Evolutionary conservation across 2,888 invertebrate species (phyloP).

Genomic region (Sarcophaga carnaria): DNA sequence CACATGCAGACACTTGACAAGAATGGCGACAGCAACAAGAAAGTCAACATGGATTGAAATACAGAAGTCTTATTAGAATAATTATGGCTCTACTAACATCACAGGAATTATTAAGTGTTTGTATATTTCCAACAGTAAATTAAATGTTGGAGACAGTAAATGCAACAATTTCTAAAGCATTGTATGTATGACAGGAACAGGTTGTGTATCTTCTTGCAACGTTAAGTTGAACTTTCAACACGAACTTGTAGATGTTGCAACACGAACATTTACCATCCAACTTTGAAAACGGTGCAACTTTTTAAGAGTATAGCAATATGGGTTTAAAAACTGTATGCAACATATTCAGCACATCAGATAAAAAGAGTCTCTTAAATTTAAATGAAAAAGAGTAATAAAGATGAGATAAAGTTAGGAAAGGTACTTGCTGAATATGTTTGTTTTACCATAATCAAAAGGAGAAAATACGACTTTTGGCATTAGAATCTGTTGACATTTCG

Average conservation of each 20-base stretch:
- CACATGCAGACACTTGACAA: slow-evolving; percentile 44
- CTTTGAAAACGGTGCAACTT: neutral
- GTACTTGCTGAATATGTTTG: slow-evolving; percentile 28
- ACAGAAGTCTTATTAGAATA: slow-evolving; percentile 56
- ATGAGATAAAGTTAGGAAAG: neutral
- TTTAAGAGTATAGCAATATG: neutral
- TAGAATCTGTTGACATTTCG: neutral
- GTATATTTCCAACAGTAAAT: neutral
- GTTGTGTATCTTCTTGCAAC: neutral
- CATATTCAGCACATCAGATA: slow-evolving; percentile 5
- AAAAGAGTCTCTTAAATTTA: neutral
- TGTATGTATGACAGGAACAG: neutral
- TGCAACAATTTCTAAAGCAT: slow-evolving; percentile 2
- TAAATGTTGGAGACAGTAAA: neutral
- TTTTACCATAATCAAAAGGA: neutral
- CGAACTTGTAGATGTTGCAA: neutral
- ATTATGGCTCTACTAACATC: slow-evolving; percentile 57
- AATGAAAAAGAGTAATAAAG: neutral
- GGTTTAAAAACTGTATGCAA: neutral
- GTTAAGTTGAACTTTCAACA: neutral
- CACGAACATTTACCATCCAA: neutral
- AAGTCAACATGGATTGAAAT: slow-evolving; percentile 27
- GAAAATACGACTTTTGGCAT: neutral
- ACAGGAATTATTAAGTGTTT: slow-evolving; percentile 51
- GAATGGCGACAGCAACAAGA: slow-evolving; percentile 50